Evolutionary conservation across 2,113 vertebrate species (phyloP), one percentile per base, ranked within the genome.

Genomic region (Naja naja): DNA sequence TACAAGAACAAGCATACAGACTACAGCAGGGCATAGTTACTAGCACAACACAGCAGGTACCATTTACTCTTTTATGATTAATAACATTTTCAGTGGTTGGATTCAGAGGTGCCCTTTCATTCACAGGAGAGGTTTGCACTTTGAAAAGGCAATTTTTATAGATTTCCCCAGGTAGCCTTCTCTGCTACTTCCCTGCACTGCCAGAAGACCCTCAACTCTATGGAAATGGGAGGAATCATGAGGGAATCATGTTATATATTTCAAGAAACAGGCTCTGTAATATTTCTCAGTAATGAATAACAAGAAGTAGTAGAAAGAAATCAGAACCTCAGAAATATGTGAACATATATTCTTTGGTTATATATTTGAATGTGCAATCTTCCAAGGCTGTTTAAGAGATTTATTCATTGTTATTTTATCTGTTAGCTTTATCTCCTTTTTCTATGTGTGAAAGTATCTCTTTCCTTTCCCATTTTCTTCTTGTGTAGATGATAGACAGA

Each of bases 21-120:
- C 98, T 99, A 12, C 99, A 99, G 97, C 99, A 99, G 96, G 99
- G 99, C 93, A 99, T 99, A 0, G 99, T 99, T 56, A 99, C 98
- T 27, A 99, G 99, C 93, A 99, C 99, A 88, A 99, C 99, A 6
- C 99, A 99, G 95, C 99, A 99, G 98, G 99, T 99, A 55, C 34
- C 18, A 96, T 96, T 0, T 16, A 27, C 39, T 10, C 18, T 69
- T 53, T 54, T 25, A 39, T 47, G 47, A 25, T 23, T 23, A 1
- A 6, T 3, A 39, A n/a, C 5, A n/a, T n/a, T 92, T 0, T 0
- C 56, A 88, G 3, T 34, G 64, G 14, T 81, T 85, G 55, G 30
- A 54, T 91, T 30, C 54, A 87, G 47, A 87, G 16, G 7, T 22
- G 5, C 18, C 12, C 27, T 47, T 87, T 25, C 74, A 85, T 43